Evolutionary conservation across 2,113 vertebrate genomes (phyloP).

Genomic region (Sinocyclocheilus rhinocerous): DNA sequence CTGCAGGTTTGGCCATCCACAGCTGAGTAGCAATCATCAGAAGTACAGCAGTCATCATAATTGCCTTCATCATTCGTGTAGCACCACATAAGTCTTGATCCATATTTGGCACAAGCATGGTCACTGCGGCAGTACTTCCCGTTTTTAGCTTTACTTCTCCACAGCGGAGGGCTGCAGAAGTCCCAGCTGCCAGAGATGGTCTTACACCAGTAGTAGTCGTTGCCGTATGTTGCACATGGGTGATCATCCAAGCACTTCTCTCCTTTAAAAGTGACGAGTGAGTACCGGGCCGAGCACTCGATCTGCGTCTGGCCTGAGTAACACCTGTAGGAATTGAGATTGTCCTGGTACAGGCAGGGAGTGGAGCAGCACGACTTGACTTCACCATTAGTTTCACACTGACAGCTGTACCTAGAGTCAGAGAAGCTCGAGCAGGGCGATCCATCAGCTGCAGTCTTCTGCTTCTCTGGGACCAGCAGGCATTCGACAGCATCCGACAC

Average conservation of each 20-base stretch:
- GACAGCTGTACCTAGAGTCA: neutral
- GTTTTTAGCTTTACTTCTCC: neutral
- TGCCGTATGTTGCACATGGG: conserved; percentile 27
- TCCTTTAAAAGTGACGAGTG: conserved; percentile 17
- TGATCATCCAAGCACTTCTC: neutral
- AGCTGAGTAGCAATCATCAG: conserved; percentile 19
- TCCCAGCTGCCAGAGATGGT: neutral
- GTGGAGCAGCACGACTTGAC: neutral
- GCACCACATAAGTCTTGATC: conserved; percentile 11
- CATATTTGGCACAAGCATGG: conserved; percentile 44
- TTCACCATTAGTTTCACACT: neutral
- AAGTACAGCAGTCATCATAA: conserved; percentile 26
- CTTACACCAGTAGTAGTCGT: conserved; percentile 48
- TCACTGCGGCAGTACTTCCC: conserved; percentile 28
- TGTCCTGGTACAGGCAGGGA: conserved; percentile 20
- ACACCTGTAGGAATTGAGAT: conserved; percentile 27
- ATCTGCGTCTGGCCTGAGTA: neutral
- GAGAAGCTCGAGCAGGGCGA: neutral
- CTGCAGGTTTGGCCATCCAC: conserved; percentile 21
- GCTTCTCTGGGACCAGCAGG: conserved; percentile 1
- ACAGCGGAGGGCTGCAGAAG: conserved; percentile 44
- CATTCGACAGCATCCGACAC: neutral
- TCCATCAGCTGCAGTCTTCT: conserved; percentile 8
- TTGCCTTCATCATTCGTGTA: conserved; percentile 32
- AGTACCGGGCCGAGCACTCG: conserved; percentile 44